Evolutionary conservation across 2,113 vertebrate genomes (phyloP).

Genomic region (Solea solea): DNA sequence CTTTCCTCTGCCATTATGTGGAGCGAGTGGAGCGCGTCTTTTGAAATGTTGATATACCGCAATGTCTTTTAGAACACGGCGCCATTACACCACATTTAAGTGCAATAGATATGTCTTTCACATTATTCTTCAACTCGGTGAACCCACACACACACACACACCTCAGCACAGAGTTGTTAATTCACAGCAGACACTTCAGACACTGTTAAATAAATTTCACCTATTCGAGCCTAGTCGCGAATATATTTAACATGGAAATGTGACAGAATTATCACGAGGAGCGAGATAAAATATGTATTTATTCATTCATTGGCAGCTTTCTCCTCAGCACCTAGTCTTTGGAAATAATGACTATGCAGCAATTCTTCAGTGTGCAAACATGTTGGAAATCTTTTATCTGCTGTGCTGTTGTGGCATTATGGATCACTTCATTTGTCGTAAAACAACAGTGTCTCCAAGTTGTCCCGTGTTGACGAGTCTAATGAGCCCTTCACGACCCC

Average conservation of each 20-base stretch:
- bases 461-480: too few species aligned
- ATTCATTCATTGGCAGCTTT: neutral
- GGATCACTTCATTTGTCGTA: too few species aligned
- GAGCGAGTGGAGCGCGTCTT: too few species aligned
- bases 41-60: too few species aligned
- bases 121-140: conserved; percentile 2
- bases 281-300: neutral
- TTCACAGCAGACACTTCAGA: conserved; percentile 9
- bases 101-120: conserved; percentile 4
- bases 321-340: neutral
- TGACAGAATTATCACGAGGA: conserved; percentile 14
- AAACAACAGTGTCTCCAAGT: too few species aligned
- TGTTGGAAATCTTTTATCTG: neutral
- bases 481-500: too few species aligned
- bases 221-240: neutral
- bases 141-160: neutral
- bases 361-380: neutral
- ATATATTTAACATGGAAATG: conserved; percentile 34
- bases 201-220: conserved; percentile 9
- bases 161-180: conserved; percentile 1
- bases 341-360: neutral
- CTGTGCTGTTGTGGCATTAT: neutral
- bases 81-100: too few species aligned
- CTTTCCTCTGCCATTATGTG: neutral
- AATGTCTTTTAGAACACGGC: too few species aligned